phyloP scores from a whole-genome alignment of 2,113 vertebrate species.

The Porphyrio hochstetteri region DNA sequence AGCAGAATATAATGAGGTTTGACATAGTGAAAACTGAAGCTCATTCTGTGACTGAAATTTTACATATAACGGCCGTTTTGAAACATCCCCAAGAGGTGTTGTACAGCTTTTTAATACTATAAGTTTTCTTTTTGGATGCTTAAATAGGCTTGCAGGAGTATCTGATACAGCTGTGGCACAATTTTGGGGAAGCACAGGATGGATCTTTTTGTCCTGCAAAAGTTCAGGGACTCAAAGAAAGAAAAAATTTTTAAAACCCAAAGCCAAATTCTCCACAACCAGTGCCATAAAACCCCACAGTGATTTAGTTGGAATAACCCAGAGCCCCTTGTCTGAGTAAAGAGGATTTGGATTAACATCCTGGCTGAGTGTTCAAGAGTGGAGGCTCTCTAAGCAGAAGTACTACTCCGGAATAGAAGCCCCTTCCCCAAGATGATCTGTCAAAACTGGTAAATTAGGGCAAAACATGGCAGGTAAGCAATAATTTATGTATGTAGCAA shows the following conservation, averaged over 20 bases:
- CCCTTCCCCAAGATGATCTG: background rate
- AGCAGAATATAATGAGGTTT: slow-evolving; percentile 18
- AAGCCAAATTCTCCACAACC: background rate
- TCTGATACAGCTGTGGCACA: background rate
- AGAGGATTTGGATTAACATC: background rate
- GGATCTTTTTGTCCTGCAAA: background rate
- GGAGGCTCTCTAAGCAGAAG: background rate
- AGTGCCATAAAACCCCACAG: background rate
- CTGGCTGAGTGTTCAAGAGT: background rate
- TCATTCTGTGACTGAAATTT: background rate
- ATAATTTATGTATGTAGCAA: background rate
- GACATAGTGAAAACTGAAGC: slow-evolving; percentile 5
- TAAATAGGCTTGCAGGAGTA: background rate
- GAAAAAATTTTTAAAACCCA: background rate
- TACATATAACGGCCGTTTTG: background rate
- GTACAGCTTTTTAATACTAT: background rate
- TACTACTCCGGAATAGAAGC: background rate
- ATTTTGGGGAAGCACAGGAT: background rate
- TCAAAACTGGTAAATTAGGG: background rate
- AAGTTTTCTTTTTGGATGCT: background rate
- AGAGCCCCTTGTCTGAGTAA: background rate
- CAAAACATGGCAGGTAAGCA: background rate
- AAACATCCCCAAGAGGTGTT: background rate
- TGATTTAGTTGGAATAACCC: background rate
- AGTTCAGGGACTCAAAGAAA: background rate